Conservation (phyloP, 1,140 invertebrate species). For the Zaprionus ornatus region DNA sequence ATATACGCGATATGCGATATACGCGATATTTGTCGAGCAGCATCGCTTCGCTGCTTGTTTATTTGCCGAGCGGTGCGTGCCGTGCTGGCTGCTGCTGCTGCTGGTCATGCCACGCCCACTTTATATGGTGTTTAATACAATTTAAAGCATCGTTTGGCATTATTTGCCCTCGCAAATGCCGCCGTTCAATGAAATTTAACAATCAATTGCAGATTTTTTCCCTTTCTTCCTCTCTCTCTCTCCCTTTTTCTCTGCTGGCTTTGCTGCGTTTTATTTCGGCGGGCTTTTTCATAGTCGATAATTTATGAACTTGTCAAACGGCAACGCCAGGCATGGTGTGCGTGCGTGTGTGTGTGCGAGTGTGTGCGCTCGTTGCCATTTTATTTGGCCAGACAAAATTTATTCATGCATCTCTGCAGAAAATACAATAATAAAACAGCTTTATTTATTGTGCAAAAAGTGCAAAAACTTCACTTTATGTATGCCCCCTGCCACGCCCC, state of each 20-base stretch:
- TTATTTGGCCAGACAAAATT: slow-evolving; percentile 48
- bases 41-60: background rate
- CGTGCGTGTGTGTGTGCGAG: slow-evolving; percentile 10
- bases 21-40: background rate
- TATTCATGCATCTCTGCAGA: slow-evolving; percentile 44
- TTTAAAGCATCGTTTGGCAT: slow-evolving; percentile 26
- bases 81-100: background rate
- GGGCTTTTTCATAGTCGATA: slow-evolving; percentile 36
- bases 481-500: background rate
- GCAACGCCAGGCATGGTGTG: slow-evolving; percentile 11
- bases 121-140: slow-evolving; percentile 30
- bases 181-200: slow-evolving; percentile 51
- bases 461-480: slow-evolving; percentile 38
- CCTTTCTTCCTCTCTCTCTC: background rate
- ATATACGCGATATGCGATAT: background rate
- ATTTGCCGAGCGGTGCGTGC: slow-evolving; percentile 2
- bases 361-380: slow-evolving; percentile 11
- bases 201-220: slow-evolving; percentile 42
- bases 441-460: slow-evolving; percentile 52
- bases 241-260: background rate
- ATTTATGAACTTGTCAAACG: slow-evolving; percentile 57
- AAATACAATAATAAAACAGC: slow-evolving; percentile 51
- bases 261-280: background rate
- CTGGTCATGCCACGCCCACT: slow-evolving; percentile 5
- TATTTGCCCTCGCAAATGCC: slow-evolving; percentile 27